phyloP scores from a whole-genome alignment of 1,140 invertebrate species.

The Drosophila pallidifrons region DNA sequence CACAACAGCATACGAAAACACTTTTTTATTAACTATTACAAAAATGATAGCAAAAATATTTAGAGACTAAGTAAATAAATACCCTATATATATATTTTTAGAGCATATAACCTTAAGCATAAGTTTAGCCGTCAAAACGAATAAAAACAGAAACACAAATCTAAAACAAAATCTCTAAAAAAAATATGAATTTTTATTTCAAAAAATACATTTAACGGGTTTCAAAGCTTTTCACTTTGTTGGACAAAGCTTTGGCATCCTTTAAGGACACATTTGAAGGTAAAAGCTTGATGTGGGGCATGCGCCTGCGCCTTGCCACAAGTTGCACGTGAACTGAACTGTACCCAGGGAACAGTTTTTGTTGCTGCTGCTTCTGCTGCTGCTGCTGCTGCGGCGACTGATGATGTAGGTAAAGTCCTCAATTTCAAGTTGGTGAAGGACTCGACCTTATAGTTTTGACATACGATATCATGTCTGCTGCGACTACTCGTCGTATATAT shows the following conservation, averaged over 20 bases:
- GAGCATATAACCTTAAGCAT: constrained; percentile 64
- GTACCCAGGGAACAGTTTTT: constrained; percentile 54
- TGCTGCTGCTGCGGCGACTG: constrained; percentile 13
- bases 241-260: constrained; percentile 6
- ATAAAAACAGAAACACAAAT: constrained; percentile 56
- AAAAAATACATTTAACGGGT: constrained; percentile 30
- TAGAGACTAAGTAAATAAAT: constrained; percentile 55
- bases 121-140: constrained; percentile 75
- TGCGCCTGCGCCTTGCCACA: constrained; percentile 31
- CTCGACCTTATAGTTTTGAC: constrained; percentile 81
- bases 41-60: constrained; percentile 43
- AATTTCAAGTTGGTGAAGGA: constrained; percentile 72
- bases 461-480: constrained; percentile 62
- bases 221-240: neutral
- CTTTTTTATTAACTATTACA: constrained; percentile 47
- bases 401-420: constrained; percentile 79
- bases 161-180: constrained; percentile 38
- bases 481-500: constrained; percentile 6
- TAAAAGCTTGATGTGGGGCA: constrained; percentile 14
- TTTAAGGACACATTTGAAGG: neutral
- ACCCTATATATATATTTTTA: constrained; percentile 71
- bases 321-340: constrained; percentile 36
- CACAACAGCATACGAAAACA: constrained; percentile 23
- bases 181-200: neutral
- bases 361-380: neutral